Base-by-base conservation (phyloP, 2,888 invertebrate species). In the Lycia hirtaria region DNA sequence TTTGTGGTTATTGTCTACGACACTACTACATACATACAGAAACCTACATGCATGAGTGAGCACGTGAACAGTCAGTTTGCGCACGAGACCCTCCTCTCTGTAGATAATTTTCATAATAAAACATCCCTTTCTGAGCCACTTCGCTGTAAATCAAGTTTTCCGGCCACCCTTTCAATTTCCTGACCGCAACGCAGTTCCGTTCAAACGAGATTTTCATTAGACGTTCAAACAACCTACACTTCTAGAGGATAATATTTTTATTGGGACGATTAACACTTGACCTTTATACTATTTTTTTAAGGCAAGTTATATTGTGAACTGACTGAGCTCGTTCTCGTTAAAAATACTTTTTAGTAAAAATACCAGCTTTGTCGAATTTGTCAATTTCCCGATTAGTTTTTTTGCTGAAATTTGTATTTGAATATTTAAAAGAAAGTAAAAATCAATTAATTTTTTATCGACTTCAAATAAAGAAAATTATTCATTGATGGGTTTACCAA, bases 51-150 rank as follows among this genome's bases (percentile, higher is more conserved):
- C 44, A 30, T 30, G 30, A 44, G 30, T 44, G 12, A 20, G 1
- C 67, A 76, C 72, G 71, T 68, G 74, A 74, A 73, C 76, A 72
- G 70, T 68, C 71, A 68, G 71, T 68, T 65, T 67, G 68, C 64
- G 64, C 69, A 65, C 55, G 70, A 52, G 45, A 43, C 75, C 75
- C 64, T 68, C 72, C 71, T 73, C 68, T 75, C 75, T 76, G 67
- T 73, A 80, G 85, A 85, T 87, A 87, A 87, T 87, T 87, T 86
- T 87, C 82, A 85, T 83, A 85, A 83, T 87, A 87, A 85, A 87
- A 84, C 83, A 86, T 84, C 86, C 87, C 86, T 85, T 85, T 84
- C 83, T 81, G 75, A 76, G 80, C 77, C 80, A 83, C 80, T 82
- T 85, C 79, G 82, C 78, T 85, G 83, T 88, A 87, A 87, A 87